Conservation (phyloP, 2,113 vertebrate species). For the Limnothrissa miodon region DNA sequence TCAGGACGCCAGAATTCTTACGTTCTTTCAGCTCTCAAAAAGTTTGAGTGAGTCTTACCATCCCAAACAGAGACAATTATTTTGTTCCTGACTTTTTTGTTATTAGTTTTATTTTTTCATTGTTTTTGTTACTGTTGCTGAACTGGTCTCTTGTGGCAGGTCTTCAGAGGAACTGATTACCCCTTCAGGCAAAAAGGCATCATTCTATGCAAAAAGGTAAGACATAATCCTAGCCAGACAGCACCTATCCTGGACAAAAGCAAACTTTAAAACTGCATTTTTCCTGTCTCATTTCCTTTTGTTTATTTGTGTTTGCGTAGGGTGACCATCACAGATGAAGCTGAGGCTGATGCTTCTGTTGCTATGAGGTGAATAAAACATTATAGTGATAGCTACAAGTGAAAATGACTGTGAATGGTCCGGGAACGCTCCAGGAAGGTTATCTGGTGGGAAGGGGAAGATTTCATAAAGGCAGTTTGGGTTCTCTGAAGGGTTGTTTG, state of each 20-base stretch:
- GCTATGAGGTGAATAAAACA: not conserved
- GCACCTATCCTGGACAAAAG: not conserved
- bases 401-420: too few species aligned
- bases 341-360: not conserved
- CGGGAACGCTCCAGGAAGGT: too few species aligned
- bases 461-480: too few species aligned
- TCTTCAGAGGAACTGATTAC: not conserved
- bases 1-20: conserved; percentile 21
- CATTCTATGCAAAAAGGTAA: conserved; percentile 6
- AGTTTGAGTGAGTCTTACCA: conserved; percentile 59
- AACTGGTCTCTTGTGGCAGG: not conserved
- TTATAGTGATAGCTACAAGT: not conserved
- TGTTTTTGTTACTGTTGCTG: not conserved
- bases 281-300: not conserved
- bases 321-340: not conserved
- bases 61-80: not conserved
- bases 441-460: too few species aligned
- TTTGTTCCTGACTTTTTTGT: too few species aligned
- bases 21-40: conserved; percentile 48
- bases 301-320: not conserved
- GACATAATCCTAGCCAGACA: not conserved
- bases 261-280: not conserved
- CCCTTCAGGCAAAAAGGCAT: not conserved
- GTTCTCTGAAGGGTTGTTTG: too few species aligned
- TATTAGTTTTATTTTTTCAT: too few species aligned